Base-by-base conservation (phyloP, 2,113 vertebrate species). In the Setophaga kirtlandii region DNA sequence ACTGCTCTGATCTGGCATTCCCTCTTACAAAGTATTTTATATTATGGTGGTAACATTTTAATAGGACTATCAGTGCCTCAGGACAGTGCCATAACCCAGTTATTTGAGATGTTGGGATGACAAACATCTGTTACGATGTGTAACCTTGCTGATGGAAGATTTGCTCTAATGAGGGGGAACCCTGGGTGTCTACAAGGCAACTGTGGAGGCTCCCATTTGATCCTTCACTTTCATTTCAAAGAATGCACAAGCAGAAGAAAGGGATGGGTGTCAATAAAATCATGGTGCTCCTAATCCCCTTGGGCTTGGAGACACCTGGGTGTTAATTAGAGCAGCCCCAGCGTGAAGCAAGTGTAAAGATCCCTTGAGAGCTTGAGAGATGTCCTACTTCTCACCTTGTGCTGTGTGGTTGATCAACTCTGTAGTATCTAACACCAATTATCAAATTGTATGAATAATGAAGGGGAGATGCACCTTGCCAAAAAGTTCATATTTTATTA, bases 41-140 rank as follows among this genome's bases (percentile, higher is more conserved):
- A 93, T 93, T 69, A 84, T 2, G 17, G 58, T 87, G 46, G 89
- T 73, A 94, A 69, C 11, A 64, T 91, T 91, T 93, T 95, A 93
- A 90, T 62, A 85, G 73, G 87, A 35, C 41, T 91, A 93, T 89
- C 62, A 33, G n/a, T 76, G 67, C 89, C 67, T 7, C 2, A 21
- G 5, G 78, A 67, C 59, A 60, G 41, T 31, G 67, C 74, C 52
- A 68, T 59, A 84, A 87, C 30, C 65, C 53, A 79, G 65, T 78
- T 89, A 71, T 75, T 87, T 89, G 74, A 60, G n/a, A 24, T 55
- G 67, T 15, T 90, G 49, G 37, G 84, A 42, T 77, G 74, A 77
- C 84, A 93, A 79, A 70, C 41, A 53, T n/a, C 77, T 95, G 58
- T 80, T 71, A 79, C 0, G 17, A 73, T 55, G 41, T 55, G 42